Evolutionary conservation across 2,113 vertebrate genomes (phyloP), one percentile per base, ranked within the genome.

Genomic region (Zapus hudsonius): DNA sequence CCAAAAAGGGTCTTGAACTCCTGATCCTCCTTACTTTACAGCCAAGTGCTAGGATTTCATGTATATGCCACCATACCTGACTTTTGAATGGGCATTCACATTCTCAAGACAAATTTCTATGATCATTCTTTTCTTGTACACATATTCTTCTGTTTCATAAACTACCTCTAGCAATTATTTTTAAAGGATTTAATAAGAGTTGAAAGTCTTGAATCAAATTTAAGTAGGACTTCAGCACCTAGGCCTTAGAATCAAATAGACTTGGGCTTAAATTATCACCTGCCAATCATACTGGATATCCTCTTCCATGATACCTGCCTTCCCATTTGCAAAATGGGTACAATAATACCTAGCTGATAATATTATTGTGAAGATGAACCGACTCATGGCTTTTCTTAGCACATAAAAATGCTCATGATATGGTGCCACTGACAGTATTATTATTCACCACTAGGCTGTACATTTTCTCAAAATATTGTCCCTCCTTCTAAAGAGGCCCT

Each of bases 241-340:
- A 80, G 36, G 36, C 36, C 92, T 94, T 80, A 67, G 33, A 92
- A 75, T 86, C 64, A 91, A 76, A 70, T 47, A 64, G 44, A 76
- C 27, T 59, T 31, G 2, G 59, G 8, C 63, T 91, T 90, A 20
- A 89, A 55, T 61, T n/a, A 55, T 22, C 6, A 29, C 55, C 52
- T 52, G 25, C 64, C 38, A 88, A 7, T 31, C 72, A 69, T 40
- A 27, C 16, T 70, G 0, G 1, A 76, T 75, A 33, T 47, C 80
- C 36, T 87, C 29, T 33, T 72, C n/a, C 52, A 23, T 55, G 16
- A 73, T 84, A 92, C 31, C 29, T 76, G 16, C 79, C 61, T 90
- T 11, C 11, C 67, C 31, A 59, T 94, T 12, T 44, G 29, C 90
- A 47, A 93, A 95, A 40, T 69, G 31, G 9, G 20, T 40, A 55